Evolutionary conservation across 2,888 invertebrate genomes (phyloP).

Genomic region (Acanthoscelides obtectus): DNA sequence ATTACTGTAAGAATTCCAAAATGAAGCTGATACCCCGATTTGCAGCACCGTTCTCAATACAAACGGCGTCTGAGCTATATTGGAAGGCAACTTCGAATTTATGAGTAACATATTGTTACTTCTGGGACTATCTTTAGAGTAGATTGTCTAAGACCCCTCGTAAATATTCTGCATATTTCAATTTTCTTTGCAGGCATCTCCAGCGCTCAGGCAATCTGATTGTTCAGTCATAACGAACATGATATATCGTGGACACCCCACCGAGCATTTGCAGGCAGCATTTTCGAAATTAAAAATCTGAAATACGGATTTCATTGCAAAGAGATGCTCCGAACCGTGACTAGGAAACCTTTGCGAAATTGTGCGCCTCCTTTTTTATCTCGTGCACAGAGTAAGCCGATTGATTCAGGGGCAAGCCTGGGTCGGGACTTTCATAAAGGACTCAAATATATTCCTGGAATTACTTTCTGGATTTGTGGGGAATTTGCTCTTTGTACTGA

Average conservation of each 20-base stretch:
- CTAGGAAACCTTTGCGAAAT: slow-evolving; percentile 24
- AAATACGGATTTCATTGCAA: slow-evolving; percentile 33
- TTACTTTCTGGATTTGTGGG: not conserved
- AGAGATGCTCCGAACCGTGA: slow-evolving; percentile 30
- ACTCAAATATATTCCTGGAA: not conserved
- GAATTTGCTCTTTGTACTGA: not conserved
- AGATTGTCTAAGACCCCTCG: no score
- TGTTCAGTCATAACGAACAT: not conserved
- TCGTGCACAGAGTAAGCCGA: not conserved
- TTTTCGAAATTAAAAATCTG: slow-evolving; percentile 36
- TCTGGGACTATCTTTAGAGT: no score
- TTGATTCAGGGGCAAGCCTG: not conserved
- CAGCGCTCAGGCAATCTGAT: not conserved
- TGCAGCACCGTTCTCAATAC: no score
- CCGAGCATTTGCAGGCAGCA: slow-evolving; percentile 18
- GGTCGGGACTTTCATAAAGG: not conserved
- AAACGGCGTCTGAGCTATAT: no score
- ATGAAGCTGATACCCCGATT: no score
- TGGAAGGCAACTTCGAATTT: no score
- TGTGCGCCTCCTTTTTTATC: slow-evolving; percentile 3
- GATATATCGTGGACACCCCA: not conserved
- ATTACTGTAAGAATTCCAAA: no score
- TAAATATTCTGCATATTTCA: not conserved
- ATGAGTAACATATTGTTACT: no score
- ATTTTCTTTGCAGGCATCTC: not conserved